Base-by-base conservation (phyloP, 2,113 vertebrate species). In the Dasyurus viverrinus region DNA sequence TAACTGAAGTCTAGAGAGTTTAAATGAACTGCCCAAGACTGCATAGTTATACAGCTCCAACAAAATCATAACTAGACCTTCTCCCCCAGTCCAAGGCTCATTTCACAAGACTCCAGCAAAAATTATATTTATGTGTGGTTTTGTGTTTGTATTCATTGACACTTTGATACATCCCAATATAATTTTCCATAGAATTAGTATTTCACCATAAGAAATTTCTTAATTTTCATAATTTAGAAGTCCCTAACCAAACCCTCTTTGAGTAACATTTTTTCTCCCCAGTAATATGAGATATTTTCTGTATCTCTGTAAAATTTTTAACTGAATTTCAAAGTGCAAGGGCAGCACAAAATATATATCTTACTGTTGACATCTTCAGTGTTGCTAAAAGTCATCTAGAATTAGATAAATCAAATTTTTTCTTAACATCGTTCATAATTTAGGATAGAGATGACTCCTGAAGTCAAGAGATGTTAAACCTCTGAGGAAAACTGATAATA, bases 371-470 rank as follows among this genome's bases (percentile, higher is more conserved):
- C 22, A 68, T 3, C 91, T 24, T 8, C 14, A 46, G 9, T 42
- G 27, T 10, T 50, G 48, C 46, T 91, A 93, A 76, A 76, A 90
- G 1, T 25, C 46, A 89, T 24, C 25, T 89, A 54, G 90, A 9
- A 84, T 93, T 92, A 94, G 60, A 0, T 55, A 92, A 54, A 47
- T 90, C 89, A 96, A 1, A 60, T 68, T 68, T 76, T 76, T 42
- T 22, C 36, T n/a, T 42, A 42, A 76, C 68, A 42, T 42, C 16
- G 0, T 76, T 76, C 36, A 76, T 76, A 42, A 53, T 89, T 91
- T 89, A 53, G 16, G 3, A 91, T 96, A 94, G 91, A 16, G 76
- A 24, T 89, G 52, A 93, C n/a, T 90, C 94, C 26, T 60, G 55
- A 93, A 92, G 84, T 23, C 57, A 94, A 93, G 47, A 94, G 0